Evolutionary conservation across 2,797 vertebrate genomes (phyloP).

Genomic region (Platyrinchus mystaceus): DNA sequence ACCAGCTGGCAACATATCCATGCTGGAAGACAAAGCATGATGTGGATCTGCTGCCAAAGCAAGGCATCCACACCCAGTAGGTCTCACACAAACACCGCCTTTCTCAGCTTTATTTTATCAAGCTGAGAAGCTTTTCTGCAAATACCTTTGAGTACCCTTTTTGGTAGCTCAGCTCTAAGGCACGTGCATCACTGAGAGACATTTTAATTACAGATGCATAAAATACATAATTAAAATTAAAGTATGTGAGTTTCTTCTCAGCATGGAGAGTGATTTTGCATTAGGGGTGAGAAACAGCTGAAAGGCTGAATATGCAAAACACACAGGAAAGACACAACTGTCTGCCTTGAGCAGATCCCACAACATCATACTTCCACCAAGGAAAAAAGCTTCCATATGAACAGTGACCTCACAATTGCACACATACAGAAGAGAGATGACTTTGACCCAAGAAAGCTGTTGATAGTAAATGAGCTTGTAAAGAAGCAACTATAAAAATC

Average conservation of each 20-base stretch:
- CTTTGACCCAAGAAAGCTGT: not conserved
- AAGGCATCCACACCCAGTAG: not conserved
- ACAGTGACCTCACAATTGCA: not conserved
- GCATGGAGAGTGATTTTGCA: not conserved
- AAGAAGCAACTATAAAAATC: not conserved
- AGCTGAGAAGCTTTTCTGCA: not conserved
- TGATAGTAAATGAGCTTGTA: not conserved
- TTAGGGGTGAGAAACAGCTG: not conserved
- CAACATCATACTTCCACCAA: not conserved
- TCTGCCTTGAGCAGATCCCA: not conserved
- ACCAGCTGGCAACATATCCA: not conserved
- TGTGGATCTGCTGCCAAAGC: not conserved
- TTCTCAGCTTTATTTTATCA: not conserved
- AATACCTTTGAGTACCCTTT: not conserved
- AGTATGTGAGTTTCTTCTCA: not conserved
- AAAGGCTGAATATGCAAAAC: not conserved
- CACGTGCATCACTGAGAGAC: not conserved
- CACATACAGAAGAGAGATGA: not conserved
- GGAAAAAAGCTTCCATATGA: not conserved
- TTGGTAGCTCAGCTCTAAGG: not conserved
- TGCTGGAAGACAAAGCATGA: not conserved
- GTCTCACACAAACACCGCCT: not conserved
- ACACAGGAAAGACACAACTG: not conserved
- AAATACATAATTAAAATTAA: not conserved
- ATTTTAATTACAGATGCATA: not conserved